Base-by-base conservation (phyloP, 1,140 invertebrate species). In the Musca vetustissima region DNA sequence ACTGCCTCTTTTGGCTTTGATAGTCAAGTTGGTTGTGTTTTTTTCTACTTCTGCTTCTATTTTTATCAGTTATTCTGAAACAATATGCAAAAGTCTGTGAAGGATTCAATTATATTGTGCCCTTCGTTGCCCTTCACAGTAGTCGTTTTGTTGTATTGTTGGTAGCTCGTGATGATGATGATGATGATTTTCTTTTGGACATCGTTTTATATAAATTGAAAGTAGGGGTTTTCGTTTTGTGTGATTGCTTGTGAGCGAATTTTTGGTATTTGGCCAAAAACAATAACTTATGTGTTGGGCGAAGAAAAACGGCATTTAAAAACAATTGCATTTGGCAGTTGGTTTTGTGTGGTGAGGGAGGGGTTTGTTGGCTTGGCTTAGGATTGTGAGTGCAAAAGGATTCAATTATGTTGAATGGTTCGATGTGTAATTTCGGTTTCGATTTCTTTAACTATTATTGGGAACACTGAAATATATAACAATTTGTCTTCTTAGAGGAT, bases 281-380 rank as follows among this genome's bases (percentile, higher is more conserved):
- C 28, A 61, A 61, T 61, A 61, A 43, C 11, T 61, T 61, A 61
- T 61, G 57, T 61, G 57, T 61, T 61, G 57, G 57, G 57, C 57
- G 36, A n/a, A n/a, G n/a, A n/a, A n/a, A n/a, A 61, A 61, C 36
- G 57, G 57, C 57, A 61, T 61, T n/a, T 61, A 61, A 61, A 61
- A 61, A 61, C 57, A 61, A 61, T 61, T 61, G 57, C 57, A 61
- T 43, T 61, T 61, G 57, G 57, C 57, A 61, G 57, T 61, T 43
- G 13, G 11, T 43, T 8, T 43, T n/a, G n/a, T n/a, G n/a, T n/a
- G n/a, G 36, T 43, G 13, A 13, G 6, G 11, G 6, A 11, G 36
- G 1, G 6, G 6, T 43, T 43, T 43, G 13, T 43, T 43, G 36
- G 36, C 36, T 43, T 43, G 36, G 11, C 6, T 43, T 11, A 11